phyloP scores from a whole-genome alignment of 64 coral and sea anemone species.

The Stylophora pistillata region DNA sequence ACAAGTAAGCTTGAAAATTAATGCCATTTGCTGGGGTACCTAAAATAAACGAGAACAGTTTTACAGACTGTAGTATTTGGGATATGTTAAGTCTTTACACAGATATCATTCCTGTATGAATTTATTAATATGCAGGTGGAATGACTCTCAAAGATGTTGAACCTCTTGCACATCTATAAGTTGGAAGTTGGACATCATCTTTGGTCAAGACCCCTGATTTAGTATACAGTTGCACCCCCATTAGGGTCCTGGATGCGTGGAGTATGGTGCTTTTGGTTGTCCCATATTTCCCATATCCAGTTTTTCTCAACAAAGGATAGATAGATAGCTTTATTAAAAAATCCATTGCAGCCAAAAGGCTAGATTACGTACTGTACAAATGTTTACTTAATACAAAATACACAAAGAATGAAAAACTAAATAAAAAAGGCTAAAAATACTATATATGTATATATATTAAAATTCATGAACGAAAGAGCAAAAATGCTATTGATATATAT shows the following conservation, averaged over 20 bases:
- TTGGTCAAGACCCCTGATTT: conserved; percentile 35
- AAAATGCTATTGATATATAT: too few relatives aligned
- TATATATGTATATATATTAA: too few relatives aligned
- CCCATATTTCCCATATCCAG: conserved; percentile 55
- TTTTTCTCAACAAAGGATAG: conserved; percentile 53
- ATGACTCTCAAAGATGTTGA: conserved; percentile 70
- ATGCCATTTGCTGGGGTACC: conserved; percentile 35
- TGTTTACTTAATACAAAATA: too few relatives aligned
- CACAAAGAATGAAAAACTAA: too few relatives aligned
- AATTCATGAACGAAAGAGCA: too few relatives aligned
- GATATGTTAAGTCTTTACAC: background rate
- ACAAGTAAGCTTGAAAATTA: conserved; percentile 66
- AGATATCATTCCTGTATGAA: conserved; percentile 46
- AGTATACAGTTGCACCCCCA: conserved; percentile 19
- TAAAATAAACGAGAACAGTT: background rate
- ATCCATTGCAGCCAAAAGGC: too few relatives aligned
- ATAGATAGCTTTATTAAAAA: too few relatives aligned
- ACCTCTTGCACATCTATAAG: conserved; percentile 58
- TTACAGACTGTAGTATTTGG: background rate
- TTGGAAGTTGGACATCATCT: conserved; percentile 8
- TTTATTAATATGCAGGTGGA: conserved; percentile 62
- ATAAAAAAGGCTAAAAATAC: too few relatives aligned
- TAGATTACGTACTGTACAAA: too few relatives aligned
- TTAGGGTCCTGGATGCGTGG: conserved; percentile 53
- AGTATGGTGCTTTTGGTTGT: conserved; percentile 37